These are phyloP conservation scores for Hypselothyrea guttata DNA, from an alignment of 2,888 invertebrate genomes.

Conservation along the genomic window DNA sequence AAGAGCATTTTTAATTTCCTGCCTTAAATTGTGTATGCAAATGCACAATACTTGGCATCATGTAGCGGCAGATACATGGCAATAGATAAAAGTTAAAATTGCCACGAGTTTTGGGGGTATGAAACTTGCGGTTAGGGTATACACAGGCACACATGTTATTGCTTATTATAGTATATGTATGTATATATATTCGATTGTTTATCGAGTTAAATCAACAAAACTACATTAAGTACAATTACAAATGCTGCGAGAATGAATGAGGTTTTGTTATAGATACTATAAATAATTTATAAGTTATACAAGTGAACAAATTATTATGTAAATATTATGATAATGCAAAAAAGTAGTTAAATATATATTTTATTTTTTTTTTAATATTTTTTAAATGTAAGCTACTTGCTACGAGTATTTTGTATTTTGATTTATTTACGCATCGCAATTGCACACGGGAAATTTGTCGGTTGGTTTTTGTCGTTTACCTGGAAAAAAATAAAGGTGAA, in stretches of 20 bases:
- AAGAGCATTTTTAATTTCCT: constrained; percentile 71
- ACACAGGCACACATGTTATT: constrained; percentile 28
- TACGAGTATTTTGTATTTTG: constrained; percentile 13
- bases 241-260: constrained; percentile 41
- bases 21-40: constrained; percentile 72
- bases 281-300: constrained; percentile 11
- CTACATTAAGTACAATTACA: constrained; percentile 38
- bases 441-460: constrained; percentile 2
- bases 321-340: background rate
- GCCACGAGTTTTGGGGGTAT: constrained; percentile 3
- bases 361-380: background rate
- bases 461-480: constrained; percentile 51
- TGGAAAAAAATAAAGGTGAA: constrained; percentile 30
- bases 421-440: constrained; percentile 21
- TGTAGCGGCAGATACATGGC: constrained; percentile 41
- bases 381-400: background rate
- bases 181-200: constrained; percentile 10
- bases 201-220: constrained; percentile 26
- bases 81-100: constrained; percentile 45
- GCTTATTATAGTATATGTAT: no score
- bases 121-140: constrained; percentile 32
- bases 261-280: constrained; percentile 24
- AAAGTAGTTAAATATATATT: constrained; percentile 1
- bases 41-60: constrained; percentile 28
- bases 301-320: background rate